Evolutionary conservation across 2,797 vertebrate genomes (phyloP).

Genomic region (Crenuchus spilurus): DNA sequence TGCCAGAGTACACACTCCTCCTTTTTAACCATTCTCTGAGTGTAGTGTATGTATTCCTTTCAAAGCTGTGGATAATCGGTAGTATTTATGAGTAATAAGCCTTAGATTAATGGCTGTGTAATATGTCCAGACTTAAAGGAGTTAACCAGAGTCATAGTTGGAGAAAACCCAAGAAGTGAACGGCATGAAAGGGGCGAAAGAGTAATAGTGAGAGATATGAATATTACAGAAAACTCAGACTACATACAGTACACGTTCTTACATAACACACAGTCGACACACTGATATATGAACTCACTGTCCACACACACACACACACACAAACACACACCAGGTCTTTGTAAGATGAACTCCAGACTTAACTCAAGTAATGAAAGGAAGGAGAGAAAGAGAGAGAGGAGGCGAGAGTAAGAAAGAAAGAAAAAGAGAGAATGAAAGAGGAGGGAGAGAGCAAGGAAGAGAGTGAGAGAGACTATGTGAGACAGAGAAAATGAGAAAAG

Average conservation of each 20-base stretch:
- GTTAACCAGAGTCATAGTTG: conserved; percentile 1
- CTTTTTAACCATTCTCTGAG: too few species aligned
- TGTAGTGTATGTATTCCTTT: too few species aligned
- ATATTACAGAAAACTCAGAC: conserved; percentile 14
- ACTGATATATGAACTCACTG: too few species aligned
- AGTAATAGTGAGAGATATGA: not conserved
- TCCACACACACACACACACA: too few species aligned
- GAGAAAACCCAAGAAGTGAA: not conserved
- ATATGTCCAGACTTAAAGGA: not conserved
- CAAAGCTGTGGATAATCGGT: not conserved
- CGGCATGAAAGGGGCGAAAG: not conserved
- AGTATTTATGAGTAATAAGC: not conserved
- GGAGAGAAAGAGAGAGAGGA: not conserved
- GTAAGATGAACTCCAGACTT: too few species aligned
- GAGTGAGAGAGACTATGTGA: not conserved
- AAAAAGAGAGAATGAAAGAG: not conserved
- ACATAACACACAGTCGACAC: too few species aligned
- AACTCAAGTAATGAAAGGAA: too few species aligned
- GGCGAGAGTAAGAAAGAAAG: too few species aligned
- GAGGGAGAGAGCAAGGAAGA: too few species aligned
- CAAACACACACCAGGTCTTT: too few species aligned
- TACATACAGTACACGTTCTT: conserved; percentile 22
- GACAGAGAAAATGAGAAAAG: too few species aligned
- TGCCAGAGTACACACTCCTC: conserved; percentile 5
- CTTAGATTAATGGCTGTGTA: not conserved